Evolutionary conservation across 2,888 invertebrate genomes (phyloP).

Genomic region (Synergus itoensis): DNA sequence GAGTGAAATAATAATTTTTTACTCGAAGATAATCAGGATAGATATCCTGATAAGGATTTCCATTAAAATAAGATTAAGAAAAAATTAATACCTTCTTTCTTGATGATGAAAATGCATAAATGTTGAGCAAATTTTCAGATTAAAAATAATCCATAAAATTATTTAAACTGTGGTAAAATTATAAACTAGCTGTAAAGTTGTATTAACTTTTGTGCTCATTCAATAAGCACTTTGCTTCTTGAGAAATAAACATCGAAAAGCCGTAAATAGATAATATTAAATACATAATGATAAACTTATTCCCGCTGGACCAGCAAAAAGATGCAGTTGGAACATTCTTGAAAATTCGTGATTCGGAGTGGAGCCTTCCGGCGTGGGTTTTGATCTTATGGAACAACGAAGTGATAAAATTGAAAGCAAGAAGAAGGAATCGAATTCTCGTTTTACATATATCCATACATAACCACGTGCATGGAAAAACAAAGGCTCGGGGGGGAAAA

Average conservation of each 20-base stretch:
- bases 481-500: slow-evolving; percentile 15
- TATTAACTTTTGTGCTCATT: not conserved
- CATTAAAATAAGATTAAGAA: too few species aligned
- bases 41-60: not conserved
- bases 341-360: slow-evolving; percentile 27
- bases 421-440: slow-evolving; percentile 33
- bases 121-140: too few species aligned
- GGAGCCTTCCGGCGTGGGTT: not conserved
- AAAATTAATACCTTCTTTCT: too few species aligned
- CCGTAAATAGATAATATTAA: not conserved
- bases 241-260: too few species aligned
- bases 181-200: not conserved
- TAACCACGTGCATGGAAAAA: slow-evolving; percentile 39
- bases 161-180: not conserved
- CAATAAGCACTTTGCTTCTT: too few species aligned
- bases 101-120: too few species aligned
- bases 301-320: too few species aligned
- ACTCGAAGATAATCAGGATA: not conserved
- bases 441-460: slow-evolving; percentile 41
- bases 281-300: not conserved
- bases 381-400: slow-evolving; percentile 10
- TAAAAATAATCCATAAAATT: too few species aligned
- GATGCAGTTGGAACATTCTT: too few species aligned
- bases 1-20: not conserved
- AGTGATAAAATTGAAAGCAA: slow-evolving; percentile 40